Evolutionary conservation across 2,797 vertebrate genomes (phyloP).

Genomic region (Sebastes minor): DNA sequence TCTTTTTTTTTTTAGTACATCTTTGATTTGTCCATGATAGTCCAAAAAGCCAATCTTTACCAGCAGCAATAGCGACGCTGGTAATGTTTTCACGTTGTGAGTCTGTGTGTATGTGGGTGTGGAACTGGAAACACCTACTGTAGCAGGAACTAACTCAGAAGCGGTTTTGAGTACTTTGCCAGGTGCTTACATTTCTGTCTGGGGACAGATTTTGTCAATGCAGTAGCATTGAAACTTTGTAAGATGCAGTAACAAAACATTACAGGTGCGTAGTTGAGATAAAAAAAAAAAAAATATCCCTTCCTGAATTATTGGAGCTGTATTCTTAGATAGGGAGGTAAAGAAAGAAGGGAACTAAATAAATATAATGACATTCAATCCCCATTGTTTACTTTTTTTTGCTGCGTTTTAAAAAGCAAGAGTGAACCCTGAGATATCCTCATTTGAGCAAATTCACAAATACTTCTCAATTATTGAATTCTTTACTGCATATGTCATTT

Average conservation of each 20-base stretch:
- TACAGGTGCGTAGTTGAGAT: background rate
- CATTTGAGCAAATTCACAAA: background rate
- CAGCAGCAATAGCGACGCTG: background rate
- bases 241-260: background rate
- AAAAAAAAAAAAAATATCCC: background rate
- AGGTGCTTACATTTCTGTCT: background rate
- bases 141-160: background rate
- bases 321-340: background rate
- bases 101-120: background rate
- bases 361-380: background rate
- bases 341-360: background rate
- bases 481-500: background rate
- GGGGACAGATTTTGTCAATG: background rate
- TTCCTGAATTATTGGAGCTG: background rate
- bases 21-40: background rate
- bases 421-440: constrained; percentile 35
- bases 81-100: background rate
- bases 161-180: too few species aligned
- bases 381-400: background rate
- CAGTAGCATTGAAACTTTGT: too few species aligned
- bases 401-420: background rate
- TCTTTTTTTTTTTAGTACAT: background rate
- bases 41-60: background rate
- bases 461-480: background rate
- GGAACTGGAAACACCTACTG: background rate